phyloP scores from a whole-genome alignment of 2,797 vertebrate species.

The Aldrovandia affinis region DNA sequence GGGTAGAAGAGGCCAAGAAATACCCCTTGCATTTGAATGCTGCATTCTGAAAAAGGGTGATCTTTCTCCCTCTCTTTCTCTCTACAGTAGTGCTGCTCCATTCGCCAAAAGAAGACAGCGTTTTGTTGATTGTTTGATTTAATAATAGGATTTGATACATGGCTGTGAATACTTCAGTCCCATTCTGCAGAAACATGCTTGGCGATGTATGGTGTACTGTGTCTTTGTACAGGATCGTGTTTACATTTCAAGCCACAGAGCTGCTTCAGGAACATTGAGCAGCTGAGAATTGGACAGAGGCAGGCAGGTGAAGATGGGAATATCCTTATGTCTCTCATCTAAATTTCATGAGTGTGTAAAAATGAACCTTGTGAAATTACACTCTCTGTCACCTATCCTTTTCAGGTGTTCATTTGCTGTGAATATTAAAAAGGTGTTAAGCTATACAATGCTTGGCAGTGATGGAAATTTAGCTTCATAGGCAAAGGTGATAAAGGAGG shows the following conservation, averaged over 20 bases:
- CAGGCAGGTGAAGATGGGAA: slow-evolving; percentile 54
- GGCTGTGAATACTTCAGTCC: background rate
- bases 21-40: background rate
- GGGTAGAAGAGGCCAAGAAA: background rate
- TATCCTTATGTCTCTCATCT: slow-evolving; percentile 62
- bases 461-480: slow-evolving; percentile 22
- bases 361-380: slow-evolving; percentile 54
- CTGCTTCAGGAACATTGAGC: background rate
- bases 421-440: slow-evolving; percentile 55
- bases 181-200: background rate
- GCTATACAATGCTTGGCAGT: background rate
- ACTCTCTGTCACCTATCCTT: slow-evolving; percentile 53
- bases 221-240: slow-evolving; percentile 19
- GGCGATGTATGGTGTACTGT: slow-evolving; percentile 17
- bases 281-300: slow-evolving; percentile 28
- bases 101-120: background rate
- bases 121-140: background rate
- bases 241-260: background rate
- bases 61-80: background rate
- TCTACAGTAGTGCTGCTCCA: background rate
- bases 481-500: slow-evolving; percentile 46
- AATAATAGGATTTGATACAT: background rate
- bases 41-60: background rate
- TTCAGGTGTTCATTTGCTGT: slow-evolving; percentile 52
- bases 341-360: slow-evolving; percentile 71